Evolutionary conservation across 2,888 invertebrate genomes (phyloP).

Genomic region (Tridacna crocea): DNA sequence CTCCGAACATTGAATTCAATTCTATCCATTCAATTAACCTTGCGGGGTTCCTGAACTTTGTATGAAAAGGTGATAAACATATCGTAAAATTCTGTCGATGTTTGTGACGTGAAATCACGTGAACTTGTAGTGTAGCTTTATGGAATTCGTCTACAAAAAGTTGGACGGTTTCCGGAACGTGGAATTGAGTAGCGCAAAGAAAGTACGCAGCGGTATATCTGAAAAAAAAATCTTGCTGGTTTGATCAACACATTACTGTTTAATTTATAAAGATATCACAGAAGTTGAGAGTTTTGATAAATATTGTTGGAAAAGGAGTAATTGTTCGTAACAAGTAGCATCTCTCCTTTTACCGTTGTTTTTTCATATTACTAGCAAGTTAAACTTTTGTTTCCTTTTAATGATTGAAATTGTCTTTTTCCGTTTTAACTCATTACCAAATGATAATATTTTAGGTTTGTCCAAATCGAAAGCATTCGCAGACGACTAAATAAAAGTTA

Average conservation of each 20-base stretch:
- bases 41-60: background rate
- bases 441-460: too few relatives aligned
- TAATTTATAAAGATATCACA: background rate
- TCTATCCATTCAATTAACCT: conserved; percentile 6
- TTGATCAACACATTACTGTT: background rate
- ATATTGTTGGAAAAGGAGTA: background rate
- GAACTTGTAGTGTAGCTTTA: background rate
- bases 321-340: background rate
- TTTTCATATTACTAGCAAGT: background rate
- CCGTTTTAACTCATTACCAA: too few relatives aligned
- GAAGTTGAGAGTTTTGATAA: background rate
- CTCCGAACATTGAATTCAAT: background rate
- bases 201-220: conserved; percentile 14
- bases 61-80: background rate
- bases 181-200: background rate
- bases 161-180: background rate
- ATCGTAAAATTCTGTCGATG: background rate
- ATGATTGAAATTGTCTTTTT: too few relatives aligned
- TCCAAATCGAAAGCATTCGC: too few relatives aligned
- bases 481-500: too few relatives aligned
- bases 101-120: background rate
- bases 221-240: background rate
- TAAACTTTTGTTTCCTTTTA: too few relatives aligned
- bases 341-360: background rate
- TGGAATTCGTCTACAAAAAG: background rate